Evolutionary conservation across 2,888 invertebrate genomes (phyloP).

Genomic region (Parnassius orleans): DNA sequence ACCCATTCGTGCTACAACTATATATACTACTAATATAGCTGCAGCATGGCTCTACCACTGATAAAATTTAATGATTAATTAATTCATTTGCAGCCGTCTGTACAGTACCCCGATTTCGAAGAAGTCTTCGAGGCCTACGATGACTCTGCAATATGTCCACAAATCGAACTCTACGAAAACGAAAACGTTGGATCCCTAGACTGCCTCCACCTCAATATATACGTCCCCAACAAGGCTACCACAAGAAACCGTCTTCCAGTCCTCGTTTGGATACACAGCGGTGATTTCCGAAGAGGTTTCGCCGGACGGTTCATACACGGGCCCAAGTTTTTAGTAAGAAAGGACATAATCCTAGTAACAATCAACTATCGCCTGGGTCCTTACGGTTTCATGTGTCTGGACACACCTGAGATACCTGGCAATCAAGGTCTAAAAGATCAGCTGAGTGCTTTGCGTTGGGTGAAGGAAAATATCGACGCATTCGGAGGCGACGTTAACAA

Average conservation of each 20-base stretch:
- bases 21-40: no score
- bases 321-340: conserved; percentile 48
- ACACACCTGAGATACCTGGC: conserved; percentile 48
- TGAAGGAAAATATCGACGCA: conserved; percentile 49
- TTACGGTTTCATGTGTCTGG: conserved; percentile 60
- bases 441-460: conserved; percentile 50
- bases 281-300: conserved; percentile 42
- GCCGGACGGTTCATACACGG: conserved; percentile 38
- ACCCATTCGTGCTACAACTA: no score
- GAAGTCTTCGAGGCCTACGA: conserved; percentile 46
- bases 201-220: conserved; percentile 51
- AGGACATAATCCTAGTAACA: conserved; percentile 52
- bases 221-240: conserved; percentile 44
- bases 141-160: conserved; percentile 50
- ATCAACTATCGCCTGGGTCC: conserved; percentile 53
- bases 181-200: conserved; percentile 40
- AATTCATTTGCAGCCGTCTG: conserved; percentile 37
- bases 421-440: conserved; percentile 63
- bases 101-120: conserved; percentile 40
- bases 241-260: conserved; percentile 46
- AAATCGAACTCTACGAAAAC: conserved; percentile 35
- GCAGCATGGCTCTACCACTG: no score
- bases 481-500: conserved; percentile 54
- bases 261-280: conserved; percentile 53
- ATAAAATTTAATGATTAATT: no score